phyloP scores from a whole-genome alignment of 2,113 vertebrate genomes.

The Aegotheles bennettii region DNA sequence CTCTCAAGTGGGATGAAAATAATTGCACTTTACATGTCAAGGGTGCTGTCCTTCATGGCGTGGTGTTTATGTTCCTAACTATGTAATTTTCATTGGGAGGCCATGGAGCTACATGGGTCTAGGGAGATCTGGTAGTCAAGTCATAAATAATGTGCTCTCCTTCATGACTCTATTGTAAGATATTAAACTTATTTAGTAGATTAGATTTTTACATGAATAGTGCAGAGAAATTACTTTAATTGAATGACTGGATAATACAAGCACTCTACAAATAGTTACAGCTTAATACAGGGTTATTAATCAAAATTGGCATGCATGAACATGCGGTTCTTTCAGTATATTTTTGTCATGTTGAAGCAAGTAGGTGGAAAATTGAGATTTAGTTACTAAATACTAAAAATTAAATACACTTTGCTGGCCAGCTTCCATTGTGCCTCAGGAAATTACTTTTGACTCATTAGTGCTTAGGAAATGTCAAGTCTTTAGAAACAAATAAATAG shows the following conservation, averaged over 20 bases:
- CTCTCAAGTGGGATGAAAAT: neutral
- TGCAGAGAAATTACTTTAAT: constrained; percentile 24
- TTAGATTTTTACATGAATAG: constrained; percentile 4
- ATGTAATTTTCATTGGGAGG: neutral
- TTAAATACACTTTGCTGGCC: neutral
- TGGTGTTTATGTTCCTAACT: neutral
- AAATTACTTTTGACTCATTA: neutral
- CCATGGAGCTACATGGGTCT: neutral
- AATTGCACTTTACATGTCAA: neutral
- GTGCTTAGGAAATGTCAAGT: neutral
- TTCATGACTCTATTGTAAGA: neutral
- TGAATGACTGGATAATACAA: constrained; percentile 25
- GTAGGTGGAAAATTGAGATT: neutral
- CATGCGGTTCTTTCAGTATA: neutral
- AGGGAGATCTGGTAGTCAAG: neutral
- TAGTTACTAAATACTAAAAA: neutral
- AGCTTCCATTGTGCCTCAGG: neutral
- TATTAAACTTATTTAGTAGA: neutral
- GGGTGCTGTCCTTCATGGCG: neutral
- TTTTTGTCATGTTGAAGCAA: constrained; percentile 18
- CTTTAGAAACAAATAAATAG: neutral
- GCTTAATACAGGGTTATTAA: constrained; percentile 15
- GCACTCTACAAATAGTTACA: constrained; percentile 20
- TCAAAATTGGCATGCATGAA: neutral
- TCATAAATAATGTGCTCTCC: neutral